Percentiles rank a stretch among this genome's conserved stretches.
Evolutionary conservation across 1,140 invertebrate species (phyloP).

Genomic region (Lepidurus apus): DNA sequence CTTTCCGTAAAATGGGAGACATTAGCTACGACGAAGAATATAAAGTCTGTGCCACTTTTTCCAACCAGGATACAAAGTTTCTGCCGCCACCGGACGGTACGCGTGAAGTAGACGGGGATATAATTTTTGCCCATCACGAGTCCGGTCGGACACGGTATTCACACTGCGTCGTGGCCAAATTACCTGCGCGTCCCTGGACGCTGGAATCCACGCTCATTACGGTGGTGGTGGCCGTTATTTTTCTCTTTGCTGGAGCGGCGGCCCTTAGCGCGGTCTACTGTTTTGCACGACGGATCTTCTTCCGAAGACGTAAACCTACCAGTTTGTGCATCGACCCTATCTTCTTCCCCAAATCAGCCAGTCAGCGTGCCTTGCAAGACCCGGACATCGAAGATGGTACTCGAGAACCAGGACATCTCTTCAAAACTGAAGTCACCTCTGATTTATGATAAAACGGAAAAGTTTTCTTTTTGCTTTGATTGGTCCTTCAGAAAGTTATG

Average conservation of each 20-base stretch:
- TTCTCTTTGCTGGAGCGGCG: slow-evolving; percentile 24
- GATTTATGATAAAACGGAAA: neutral
- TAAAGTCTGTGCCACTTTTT: slow-evolving; percentile 35
- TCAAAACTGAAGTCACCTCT: slow-evolving; percentile 1
- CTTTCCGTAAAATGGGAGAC: slow-evolving; percentile 43
- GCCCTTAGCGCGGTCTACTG: slow-evolving; percentile 12
- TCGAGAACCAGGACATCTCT: neutral
- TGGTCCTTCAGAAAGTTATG: neutral
- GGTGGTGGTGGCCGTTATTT: slow-evolving; percentile 26
- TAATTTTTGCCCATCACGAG: slow-evolving; percentile 16
- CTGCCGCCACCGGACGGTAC: slow-evolving; percentile 30
- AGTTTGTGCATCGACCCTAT: slow-evolving; percentile 9
- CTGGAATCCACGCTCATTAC: slow-evolving; percentile 29
- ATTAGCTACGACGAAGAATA: slow-evolving; percentile 41
- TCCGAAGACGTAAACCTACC: slow-evolving; percentile 15
- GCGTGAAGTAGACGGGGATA: slow-evolving; percentile 31
- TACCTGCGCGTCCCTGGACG: slow-evolving; percentile 25
- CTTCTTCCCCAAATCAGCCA: slow-evolving; percentile 7
- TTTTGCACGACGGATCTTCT: slow-evolving; percentile 29
- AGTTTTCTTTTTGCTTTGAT: neutral
- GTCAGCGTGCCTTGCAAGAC: slow-evolving; percentile 20
- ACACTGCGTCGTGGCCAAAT: slow-evolving; percentile 34
- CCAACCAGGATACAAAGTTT: slow-evolving; percentile 31
- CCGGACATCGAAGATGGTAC: slow-evolving; percentile 1
- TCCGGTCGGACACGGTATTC: neutral